Conservation (phyloP, 2,113 vertebrate species). For the Carassius gibelio region DNA sequence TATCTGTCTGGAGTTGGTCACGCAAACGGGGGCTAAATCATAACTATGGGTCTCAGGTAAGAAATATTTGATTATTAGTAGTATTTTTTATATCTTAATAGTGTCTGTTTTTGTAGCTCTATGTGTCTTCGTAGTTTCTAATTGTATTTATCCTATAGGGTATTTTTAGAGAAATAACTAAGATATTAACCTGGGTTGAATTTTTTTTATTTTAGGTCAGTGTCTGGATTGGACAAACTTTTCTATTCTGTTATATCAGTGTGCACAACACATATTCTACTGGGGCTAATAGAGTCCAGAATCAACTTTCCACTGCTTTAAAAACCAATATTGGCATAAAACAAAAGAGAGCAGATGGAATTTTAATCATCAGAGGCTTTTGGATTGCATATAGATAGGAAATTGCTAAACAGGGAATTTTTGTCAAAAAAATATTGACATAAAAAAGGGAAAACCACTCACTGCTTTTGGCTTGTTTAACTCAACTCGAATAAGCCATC, state of each 20-base stretch:
- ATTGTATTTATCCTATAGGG: background rate
- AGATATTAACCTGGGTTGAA: background rate
- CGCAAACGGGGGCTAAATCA: background rate
- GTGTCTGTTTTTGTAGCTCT: background rate
- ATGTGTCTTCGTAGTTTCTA: background rate
- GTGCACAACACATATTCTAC: background rate
- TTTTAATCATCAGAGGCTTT: background rate
- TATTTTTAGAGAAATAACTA: background rate
- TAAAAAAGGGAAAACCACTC: background rate
- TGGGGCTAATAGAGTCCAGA: background rate
- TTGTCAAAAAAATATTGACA: background rate
- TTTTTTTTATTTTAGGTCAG: background rate
- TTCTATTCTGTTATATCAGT: background rate
- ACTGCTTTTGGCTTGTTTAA: background rate
- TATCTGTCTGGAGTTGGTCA: background rate
- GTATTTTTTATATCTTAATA: background rate
- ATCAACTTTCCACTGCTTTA: background rate
- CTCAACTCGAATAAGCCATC: background rate
- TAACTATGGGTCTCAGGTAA: background rate
- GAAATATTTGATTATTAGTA: background rate
- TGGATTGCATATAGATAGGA: background rate
- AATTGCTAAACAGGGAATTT: background rate
- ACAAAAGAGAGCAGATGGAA: background rate
- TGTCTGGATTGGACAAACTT: background rate
- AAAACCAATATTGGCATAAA: background rate